Evolutionary conservation across 2,888 invertebrate genomes (phyloP).

Genomic region (Hypsopygia costalis): DNA sequence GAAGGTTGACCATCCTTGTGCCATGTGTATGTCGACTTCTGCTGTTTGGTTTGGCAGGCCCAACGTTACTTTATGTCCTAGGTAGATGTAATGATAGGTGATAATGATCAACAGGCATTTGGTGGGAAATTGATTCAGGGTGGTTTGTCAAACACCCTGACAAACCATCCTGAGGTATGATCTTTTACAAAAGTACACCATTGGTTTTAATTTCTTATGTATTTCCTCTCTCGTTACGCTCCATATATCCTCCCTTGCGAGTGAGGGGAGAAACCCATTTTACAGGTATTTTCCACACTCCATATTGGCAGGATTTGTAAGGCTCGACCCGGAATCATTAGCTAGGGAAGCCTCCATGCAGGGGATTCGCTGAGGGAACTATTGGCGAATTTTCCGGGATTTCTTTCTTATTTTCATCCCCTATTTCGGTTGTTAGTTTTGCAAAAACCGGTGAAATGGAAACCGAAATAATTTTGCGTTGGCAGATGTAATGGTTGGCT

Average conservation of each 20-base stretch:
- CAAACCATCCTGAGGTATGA: no score
- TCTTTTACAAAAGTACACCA: no score
- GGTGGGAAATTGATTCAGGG: no score
- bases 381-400: slow-evolving; percentile 62
- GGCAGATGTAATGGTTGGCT: no score
- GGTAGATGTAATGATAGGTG: no score
- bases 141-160: no score
- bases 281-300: slow-evolving; percentile 74
- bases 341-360: slow-evolving; percentile 59
- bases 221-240: slow-evolving; percentile 39
- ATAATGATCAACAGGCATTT: no score
- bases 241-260: slow-evolving; percentile 30
- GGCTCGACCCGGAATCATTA: slow-evolving; percentile 63
- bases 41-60: no score
- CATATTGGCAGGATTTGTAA: slow-evolving; percentile 74
- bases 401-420: slow-evolving; percentile 43
- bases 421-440: slow-evolving; percentile 32
- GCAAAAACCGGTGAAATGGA: slow-evolving; percentile 21
- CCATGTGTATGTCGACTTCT: no score
- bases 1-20: no score
- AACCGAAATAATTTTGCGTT: no score
- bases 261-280: slow-evolving; percentile 55
- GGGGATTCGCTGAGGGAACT: slow-evolving; percentile 54
- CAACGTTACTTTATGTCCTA: no score
- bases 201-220: slow-evolving; percentile 11